Base-by-base conservation (phyloP, 2,797 vertebrate genomes). In the Danionella dracula region DNA sequence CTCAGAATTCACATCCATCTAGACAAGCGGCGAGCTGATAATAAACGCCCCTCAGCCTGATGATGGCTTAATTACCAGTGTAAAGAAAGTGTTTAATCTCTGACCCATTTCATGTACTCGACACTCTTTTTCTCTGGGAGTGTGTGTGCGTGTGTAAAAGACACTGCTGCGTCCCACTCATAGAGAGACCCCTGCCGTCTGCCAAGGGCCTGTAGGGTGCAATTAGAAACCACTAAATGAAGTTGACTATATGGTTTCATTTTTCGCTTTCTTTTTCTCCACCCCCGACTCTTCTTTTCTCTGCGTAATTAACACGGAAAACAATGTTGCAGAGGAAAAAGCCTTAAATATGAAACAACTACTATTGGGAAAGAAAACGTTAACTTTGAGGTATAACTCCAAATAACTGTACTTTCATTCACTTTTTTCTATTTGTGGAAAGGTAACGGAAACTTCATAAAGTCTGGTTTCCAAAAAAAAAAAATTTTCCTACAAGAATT, bases 51-150 rank as follows among this genome's bases (percentile, higher is more conserved):
- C 50, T 64, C 66, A 74, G 68, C 63, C 66, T 72, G 77, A 79
- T 73, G 70, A 64, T 68, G 65, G 71, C 76, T 75, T 70, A 75
- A 78, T 79, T 69, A 79, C 68, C 73, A 71, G 69, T 53, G 74
- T 70, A 78, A 76, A 73, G 75, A 76, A 73, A 76, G 71, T 70
- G 76, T 77, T 80, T 77, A 75, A 78, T 80, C 74, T 74, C 78
- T 77, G 74, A 77, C 76, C 76, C 57, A 57, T 76, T 73, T 79
- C 71, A 73, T 67, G 76, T 75, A 73, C 73, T 72, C 51, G 29
- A 58, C 62, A 65, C 59, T 71, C 51, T 73, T 45, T 71, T 73
- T 73, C 69, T 53, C 46, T 16, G 8, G 21, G 35, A 75, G 63
- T n/a, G 71, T 50, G 68, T 63, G 65, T 35, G 67, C 17, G 58